Base-by-base conservation (phyloP, 2,888 invertebrate genomes). In the Griposia aprilina region DNA sequence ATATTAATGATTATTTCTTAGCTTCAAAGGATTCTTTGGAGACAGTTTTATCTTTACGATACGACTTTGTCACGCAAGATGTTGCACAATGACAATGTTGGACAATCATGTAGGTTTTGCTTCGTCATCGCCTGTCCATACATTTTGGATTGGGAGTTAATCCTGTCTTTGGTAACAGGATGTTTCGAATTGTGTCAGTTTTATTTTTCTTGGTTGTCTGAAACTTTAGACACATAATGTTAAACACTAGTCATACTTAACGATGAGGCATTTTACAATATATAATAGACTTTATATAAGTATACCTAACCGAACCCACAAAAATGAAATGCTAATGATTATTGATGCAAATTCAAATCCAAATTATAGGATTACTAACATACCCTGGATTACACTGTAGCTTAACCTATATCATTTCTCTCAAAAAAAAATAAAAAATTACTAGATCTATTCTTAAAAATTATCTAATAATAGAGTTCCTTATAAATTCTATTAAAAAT, bases 21-120 rank as follows among this genome's bases (percentile, higher is more conserved):
- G 82, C 90, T 88, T 94, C 92, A 95, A 95, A 96, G 94, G 94
- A 95, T 94, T 95, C 89, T 91, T 90, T 87, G 91, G 92, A 92
- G 94, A 95, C 95, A 95, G 93, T 96, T 94, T 96, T 95, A 95
- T 96, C 96, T 94, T 92, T 87, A 89, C 92, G 90, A 90, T 93
- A 88, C 82, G 88, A 90, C 90, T 94, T 91, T 94, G 96, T 96
- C 92, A 92, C 93, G 94, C 95, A 94, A 95, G 94, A 95, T 94
- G 94, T 96, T 95, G 94, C 94, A 94, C 95, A 96, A 95, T 91
- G 93, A 95, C 95, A 93, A 94, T 93, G 90, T 93, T 93, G 93
- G 94, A 93, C 93, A 90, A 86, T 91, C 89, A 85, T 83, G 89
- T 85, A 90, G 55, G 67, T 89, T 84, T 89, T 93, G 96, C 95